A percentile compares a stretch with the other conserved stretches of the same genome.
These are phyloP conservation scores for Trichopria drosophilae DNA, from an alignment of 2,888 invertebrate species.

Conservation along the genomic window DNA sequence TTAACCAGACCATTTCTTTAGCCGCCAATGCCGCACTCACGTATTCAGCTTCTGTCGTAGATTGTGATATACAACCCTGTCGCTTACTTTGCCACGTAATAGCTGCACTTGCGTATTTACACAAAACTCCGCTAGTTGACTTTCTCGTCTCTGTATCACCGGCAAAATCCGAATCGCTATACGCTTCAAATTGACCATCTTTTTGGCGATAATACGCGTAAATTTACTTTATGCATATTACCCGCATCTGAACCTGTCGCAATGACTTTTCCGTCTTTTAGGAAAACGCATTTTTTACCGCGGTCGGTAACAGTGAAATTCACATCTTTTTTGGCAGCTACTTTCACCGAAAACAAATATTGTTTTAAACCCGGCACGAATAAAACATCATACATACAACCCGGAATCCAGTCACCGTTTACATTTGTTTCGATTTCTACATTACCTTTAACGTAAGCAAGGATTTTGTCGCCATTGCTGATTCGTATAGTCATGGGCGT, in stretches of 20 bases:
- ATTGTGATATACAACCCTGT: constrained; percentile 9
- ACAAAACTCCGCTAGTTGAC: constrained; percentile 13
- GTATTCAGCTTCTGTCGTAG: too few species aligned
- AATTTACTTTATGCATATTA: too few species aligned
- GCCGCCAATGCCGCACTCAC: constrained; percentile 6
- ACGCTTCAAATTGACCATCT: constrained; percentile 1
- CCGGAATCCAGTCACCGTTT: constrained; percentile 3
- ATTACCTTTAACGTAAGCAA: constrained; percentile 13
- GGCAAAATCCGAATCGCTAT: constrained; percentile 23
- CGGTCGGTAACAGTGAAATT: constrained; percentile 2
- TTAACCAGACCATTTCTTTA: constrained; percentile 21
- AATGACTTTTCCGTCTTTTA: neutral
- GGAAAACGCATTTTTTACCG: constrained; percentile 1
- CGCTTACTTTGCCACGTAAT: constrained; percentile 14
- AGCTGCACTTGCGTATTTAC: constrained; percentile 6
- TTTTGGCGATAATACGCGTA: constrained; percentile 6
- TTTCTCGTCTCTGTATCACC: constrained; percentile 13
- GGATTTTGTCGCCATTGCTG: constrained; percentile 15
- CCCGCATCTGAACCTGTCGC: constrained; percentile 8
- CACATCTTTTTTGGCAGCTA: constrained; percentile 7
- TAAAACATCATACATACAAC: too few species aligned
- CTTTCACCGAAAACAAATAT: constrained; percentile 17
- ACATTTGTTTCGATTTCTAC: too few species aligned
- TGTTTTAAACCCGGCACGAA: constrained; percentile 5
- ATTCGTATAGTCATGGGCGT: constrained; percentile 16